These are phyloP conservation scores for Chironomus tepperi DNA, from an alignment of 1,140 invertebrate genomes.

Conservation along the genomic window DNA sequence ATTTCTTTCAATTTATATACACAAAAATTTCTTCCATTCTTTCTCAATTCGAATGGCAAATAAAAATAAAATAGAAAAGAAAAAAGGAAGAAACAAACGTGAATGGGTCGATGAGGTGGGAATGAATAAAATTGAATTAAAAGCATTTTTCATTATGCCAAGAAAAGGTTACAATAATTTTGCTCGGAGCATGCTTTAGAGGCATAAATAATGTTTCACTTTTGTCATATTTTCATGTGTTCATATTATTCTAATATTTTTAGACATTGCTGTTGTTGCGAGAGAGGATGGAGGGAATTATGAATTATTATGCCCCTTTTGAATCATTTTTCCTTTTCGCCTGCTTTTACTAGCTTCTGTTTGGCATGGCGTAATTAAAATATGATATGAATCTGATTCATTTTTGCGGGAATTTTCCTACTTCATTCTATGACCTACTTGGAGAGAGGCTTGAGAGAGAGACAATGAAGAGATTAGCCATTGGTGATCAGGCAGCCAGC, in stretches of 20 bases:
- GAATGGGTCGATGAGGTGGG: background rate
- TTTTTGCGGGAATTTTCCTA: too few species aligned
- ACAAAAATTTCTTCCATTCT: background rate
- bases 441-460: too few species aligned
- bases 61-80: background rate
- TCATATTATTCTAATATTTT: background rate
- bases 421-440: too few species aligned
- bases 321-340: background rate
- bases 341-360: background rate
- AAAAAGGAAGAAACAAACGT: too few species aligned
- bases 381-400: too few species aligned
- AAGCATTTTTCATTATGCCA: background rate
- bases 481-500: too few species aligned
- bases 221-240: background rate
- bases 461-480: too few species aligned
- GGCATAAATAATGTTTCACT: slow-evolving; percentile 18
- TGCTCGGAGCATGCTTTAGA: background rate
- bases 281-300: background rate
- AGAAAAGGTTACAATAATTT: background rate
- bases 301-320: background rate
- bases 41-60: background rate
- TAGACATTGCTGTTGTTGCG: background rate
- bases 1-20: background rate
- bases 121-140: background rate
- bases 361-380: too few species aligned